phyloP scores from a whole-genome alignment of 2,113 vertebrate genomes.

The Seriola quinqueradiata region DNA sequence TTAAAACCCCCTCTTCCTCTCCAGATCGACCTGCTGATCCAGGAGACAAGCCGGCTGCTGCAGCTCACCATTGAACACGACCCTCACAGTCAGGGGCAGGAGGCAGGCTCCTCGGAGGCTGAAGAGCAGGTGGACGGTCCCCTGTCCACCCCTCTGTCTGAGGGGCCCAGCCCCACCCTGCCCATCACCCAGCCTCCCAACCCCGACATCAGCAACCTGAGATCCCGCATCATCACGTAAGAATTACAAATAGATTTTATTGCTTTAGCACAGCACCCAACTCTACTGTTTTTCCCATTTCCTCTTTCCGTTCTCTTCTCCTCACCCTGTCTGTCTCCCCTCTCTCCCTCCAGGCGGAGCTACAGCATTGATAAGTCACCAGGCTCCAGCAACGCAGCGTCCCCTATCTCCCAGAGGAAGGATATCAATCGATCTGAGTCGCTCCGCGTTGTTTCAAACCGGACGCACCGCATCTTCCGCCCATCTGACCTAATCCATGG shows the following conservation, averaged over 20 bases:
- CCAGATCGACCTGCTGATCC: slow-evolving; percentile 95
- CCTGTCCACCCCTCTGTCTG: slow-evolving; percentile 82
- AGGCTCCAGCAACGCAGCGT: slow-evolving; percentile 86
- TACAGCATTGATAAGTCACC: slow-evolving; percentile 96
- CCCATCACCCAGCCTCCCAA: slow-evolving; percentile 84
- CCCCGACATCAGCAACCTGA: slow-evolving; percentile 78
- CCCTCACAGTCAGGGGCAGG: slow-evolving; percentile 85
- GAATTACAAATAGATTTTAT: slow-evolving; percentile 24
- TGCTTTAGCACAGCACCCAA: too few relatives aligned
- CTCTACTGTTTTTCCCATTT: too few relatives aligned
- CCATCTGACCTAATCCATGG: slow-evolving; percentile 97
- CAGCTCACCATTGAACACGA: slow-evolving; percentile 97
- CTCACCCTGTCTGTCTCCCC: not conserved
- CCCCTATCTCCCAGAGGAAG: slow-evolving; percentile 89
- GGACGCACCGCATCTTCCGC: slow-evolving; percentile 94
- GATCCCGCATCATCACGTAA: slow-evolving; percentile 88
- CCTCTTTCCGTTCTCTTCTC: not conserved
- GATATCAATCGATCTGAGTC: slow-evolving; percentile 95
- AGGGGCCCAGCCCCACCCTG: slow-evolving; percentile 74
- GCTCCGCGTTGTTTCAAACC: slow-evolving; percentile 88
- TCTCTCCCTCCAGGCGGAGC: slow-evolving; percentile 87
- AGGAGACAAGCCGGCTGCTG: slow-evolving; percentile 94
- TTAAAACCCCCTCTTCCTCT: not conserved
- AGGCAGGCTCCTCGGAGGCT: slow-evolving; percentile 61
- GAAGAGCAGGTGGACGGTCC: slow-evolving; percentile 75